Base-by-base conservation (phyloP, 2,888 invertebrate genomes). In the Chironomus tentans region DNA sequence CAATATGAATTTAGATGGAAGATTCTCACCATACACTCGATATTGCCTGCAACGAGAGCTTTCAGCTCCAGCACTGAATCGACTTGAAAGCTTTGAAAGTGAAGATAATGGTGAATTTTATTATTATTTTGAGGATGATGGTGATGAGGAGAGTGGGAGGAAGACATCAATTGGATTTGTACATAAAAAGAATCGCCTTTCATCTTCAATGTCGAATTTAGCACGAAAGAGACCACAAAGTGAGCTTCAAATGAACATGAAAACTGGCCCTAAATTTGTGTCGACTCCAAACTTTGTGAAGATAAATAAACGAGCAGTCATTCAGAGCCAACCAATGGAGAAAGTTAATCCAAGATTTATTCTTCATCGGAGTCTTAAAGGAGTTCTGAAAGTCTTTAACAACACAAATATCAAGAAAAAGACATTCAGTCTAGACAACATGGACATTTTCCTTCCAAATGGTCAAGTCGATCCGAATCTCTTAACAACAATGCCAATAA, bases 101-200 rank as follows among this genome's bases (percentile, higher is more conserved):
- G 68, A 74, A 22, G 68, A 65, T 18, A 18, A 15, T 65, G 72
- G 72, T 5, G 74, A 74, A 50, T 68, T 74, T 74, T 74, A 74
- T 48, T 74, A 74, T 47, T 22, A 48, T 5, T 18, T 68, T 47
- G 47, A 74, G 2, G 68, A 68, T 47, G 47, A 38, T 18, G 48
- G 13, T n/a, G 48, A 46, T 24, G 74, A 68, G n/a, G 68, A 74
- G n/a, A 47, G 47, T 46, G 74, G 74, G 24, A n/a, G 74, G 15
- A 18, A 74, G 48, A 74, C 74, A 21, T 74, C 74, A 4, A 74
- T 74, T 48, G 74, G 74, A 24, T 74, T 74, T 28, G 74, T 68
- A 22, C 74, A 74, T 48, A 70, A 50, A 24, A 65, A 68, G 24
- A 68, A 48, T 21, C 68, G 18, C n/a, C 50, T 68, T 12, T 68